Conservation (phyloP, 2,113 vertebrate genomes). For the Miniopterus natalensis region DNA sequence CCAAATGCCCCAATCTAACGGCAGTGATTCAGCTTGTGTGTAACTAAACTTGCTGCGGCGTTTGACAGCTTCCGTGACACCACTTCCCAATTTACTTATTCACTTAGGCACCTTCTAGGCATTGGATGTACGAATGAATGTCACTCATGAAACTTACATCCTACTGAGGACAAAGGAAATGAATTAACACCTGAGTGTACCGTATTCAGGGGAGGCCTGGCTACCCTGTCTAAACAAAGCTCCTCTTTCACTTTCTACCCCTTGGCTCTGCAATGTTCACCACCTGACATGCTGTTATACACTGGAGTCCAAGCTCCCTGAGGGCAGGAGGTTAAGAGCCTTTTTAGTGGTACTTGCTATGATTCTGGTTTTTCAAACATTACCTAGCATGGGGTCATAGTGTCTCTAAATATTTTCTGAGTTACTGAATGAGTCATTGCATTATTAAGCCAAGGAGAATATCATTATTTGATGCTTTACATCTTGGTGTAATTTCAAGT, state of each 20-base stretch:
- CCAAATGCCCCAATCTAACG: neutral
- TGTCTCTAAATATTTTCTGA: neutral
- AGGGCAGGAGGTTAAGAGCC: neutral
- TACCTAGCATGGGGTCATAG: neutral
- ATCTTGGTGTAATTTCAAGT: constrained; percentile 40
- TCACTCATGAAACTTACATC: neutral
- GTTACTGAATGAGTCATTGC: neutral
- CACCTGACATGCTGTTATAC: neutral
- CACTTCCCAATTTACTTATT: neutral
- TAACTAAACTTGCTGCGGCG: too few species aligned
- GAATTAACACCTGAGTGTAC: neutral
- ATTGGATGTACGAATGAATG: neutral
- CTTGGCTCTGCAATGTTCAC: neutral
- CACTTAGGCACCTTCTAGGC: neutral
- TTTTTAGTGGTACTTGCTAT: neutral
- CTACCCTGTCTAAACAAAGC: accelerated
- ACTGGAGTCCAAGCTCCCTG: neutral
- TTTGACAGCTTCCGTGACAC: neutral
- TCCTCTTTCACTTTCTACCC: neutral
- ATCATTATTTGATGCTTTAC: neutral
- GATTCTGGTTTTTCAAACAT: neutral
- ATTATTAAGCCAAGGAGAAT: neutral
- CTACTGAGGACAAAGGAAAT: too few species aligned
- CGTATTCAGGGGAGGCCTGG: neutral
- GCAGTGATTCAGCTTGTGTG: neutral